Percentiles rank a stretch among this genome's conserved stretches.
Conservation (phyloP, 2,113 vertebrate genomes). For the Phalacrocorax pelagicus region DNA sequence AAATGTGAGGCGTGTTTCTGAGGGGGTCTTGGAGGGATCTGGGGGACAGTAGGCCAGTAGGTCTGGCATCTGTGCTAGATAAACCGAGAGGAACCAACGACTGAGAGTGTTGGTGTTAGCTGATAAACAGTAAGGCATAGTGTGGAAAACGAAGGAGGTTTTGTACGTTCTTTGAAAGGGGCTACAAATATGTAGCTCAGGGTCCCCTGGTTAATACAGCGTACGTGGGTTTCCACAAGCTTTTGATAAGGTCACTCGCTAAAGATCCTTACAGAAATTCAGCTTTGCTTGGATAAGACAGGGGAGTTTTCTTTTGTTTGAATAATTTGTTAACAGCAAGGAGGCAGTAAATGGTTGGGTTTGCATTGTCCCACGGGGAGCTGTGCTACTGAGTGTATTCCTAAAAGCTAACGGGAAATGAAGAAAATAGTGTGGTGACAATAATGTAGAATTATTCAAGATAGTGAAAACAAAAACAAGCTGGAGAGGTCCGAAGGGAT, state of each 20-base stretch:
- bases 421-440: background rate
- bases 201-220: background rate
- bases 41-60: background rate
- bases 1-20: background rate
- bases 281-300: background rate
- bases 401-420: background rate
- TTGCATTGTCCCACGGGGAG: background rate
- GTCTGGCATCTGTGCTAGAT: background rate
- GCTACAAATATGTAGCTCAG: background rate
- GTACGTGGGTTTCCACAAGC: rapidly evolving
- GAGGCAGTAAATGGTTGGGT: background rate
- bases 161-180: background rate
- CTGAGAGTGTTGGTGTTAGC: background rate
- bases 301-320: background rate
- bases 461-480: background rate
- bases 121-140: background rate
- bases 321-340: background rate
- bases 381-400: background rate
- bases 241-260: background rate
- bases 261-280: background rate
- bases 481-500: background rate
- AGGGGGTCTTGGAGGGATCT: background rate
- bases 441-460: background rate
- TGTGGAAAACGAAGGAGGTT: background rate
- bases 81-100: background rate